Evolutionary conservation across 2,888 invertebrate species (phyloP).

Genomic region (Dione vanillae): DNA sequence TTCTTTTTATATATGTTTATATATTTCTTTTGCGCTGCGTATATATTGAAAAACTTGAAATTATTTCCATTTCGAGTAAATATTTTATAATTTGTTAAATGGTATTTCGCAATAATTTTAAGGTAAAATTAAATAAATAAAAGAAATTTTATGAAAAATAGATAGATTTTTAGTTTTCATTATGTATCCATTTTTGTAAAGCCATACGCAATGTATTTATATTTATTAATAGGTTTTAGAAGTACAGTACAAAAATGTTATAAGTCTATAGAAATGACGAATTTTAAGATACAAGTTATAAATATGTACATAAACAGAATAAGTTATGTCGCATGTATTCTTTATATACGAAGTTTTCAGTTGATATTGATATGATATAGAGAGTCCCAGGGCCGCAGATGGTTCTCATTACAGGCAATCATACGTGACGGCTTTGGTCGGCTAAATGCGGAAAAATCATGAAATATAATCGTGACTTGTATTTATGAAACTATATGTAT

Average conservation of each 20-base stretch:
- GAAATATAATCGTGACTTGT: slow-evolving; percentile 57
- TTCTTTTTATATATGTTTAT: neutral
- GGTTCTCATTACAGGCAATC: slow-evolving; percentile 74
- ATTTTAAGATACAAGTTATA: neutral
- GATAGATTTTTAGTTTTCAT: too few species aligned
- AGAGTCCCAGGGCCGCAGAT: slow-evolving; percentile 58
- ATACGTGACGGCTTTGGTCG: slow-evolving; percentile 67
- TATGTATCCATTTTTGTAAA: too few species aligned
- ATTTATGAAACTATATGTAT: slow-evolving; percentile 34
- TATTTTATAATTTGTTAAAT: too few species aligned
- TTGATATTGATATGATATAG: slow-evolving; percentile 72
- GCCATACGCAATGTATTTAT: too few species aligned
- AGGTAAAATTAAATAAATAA: too few species aligned
- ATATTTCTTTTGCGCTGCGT: neutral
- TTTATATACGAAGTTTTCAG: slow-evolving; percentile 59
- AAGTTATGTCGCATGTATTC: neutral
- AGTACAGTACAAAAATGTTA: too few species aligned
- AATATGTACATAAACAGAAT: neutral
- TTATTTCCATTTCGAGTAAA: too few species aligned
- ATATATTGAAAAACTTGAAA: neutral
- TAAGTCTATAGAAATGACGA: neutral
- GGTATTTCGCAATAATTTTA: too few species aligned
- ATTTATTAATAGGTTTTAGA: too few species aligned
- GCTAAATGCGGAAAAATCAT: slow-evolving; percentile 65
- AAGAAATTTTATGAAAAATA: too few species aligned